Evolutionary conservation across 2,888 invertebrate species (phyloP).

Genomic region (Myopa testacea): DNA sequence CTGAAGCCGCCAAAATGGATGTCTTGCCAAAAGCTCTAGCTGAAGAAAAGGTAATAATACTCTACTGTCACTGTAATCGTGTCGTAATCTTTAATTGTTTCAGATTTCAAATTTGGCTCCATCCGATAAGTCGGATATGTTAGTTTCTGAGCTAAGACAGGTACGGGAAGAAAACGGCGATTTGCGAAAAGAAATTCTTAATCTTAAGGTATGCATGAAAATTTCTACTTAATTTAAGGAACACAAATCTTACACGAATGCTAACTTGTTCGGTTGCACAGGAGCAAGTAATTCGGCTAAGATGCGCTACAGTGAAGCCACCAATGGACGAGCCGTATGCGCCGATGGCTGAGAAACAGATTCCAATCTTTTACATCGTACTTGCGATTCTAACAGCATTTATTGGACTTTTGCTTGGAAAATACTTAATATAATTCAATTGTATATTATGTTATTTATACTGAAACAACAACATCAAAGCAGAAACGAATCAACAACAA

Average conservation of each 20-base stretch:
- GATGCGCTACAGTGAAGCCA: constrained; percentile 66
- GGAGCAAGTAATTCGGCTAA: constrained; percentile 77
- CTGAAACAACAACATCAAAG: constrained; percentile 44
- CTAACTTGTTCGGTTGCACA: constrained; percentile 53
- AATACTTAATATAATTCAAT: constrained; percentile 82
- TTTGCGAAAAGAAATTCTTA: constrained; percentile 86
- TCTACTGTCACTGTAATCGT: background rate
- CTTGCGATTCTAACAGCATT: constrained; percentile 77
- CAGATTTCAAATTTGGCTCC: constrained; percentile 61
- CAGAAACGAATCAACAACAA: constrained; percentile 33
- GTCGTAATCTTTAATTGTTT: constrained; percentile 29
- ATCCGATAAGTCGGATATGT: constrained; percentile 73
- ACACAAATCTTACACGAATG: too few relatives aligned
- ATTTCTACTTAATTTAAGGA: background rate
- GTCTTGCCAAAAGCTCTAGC: constrained; percentile 40
- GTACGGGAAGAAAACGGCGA: constrained; percentile 83
- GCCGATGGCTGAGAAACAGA: constrained; percentile 72
- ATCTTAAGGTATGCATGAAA: constrained; percentile 76
- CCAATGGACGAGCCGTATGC: constrained; percentile 71
- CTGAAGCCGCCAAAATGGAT: constrained; percentile 46
- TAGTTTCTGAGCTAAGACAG: constrained; percentile 79
- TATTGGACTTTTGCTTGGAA: constrained; percentile 82
- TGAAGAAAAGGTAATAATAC: constrained; percentile 50
- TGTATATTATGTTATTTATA: constrained; percentile 50
- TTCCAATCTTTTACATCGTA: constrained; percentile 75